phyloP scores from a whole-genome alignment of 2,888 invertebrate genomes.

The Glyphotaelius pellucidus region DNA sequence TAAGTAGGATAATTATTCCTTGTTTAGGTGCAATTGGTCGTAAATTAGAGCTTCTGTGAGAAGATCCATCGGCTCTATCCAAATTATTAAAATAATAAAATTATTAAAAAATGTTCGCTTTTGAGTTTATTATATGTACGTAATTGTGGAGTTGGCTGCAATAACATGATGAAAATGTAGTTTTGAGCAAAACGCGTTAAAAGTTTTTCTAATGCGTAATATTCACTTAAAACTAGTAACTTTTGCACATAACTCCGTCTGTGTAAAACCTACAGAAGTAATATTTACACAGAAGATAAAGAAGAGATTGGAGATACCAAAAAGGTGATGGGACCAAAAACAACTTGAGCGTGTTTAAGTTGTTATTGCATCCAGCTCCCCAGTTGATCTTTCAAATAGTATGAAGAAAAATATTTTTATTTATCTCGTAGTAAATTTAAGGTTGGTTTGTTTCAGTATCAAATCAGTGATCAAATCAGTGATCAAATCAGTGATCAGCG shows the following conservation, averaged over 20 bases:
- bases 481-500: background rate
- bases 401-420: background rate
- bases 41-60: background rate
- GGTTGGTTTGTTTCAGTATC: background rate
- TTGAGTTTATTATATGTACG: background rate
- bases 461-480: background rate
- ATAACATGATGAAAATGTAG: too few species aligned
- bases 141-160: too few species aligned
- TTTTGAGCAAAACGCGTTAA: too few species aligned
- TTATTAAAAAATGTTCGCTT: background rate
- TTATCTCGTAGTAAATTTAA: background rate
- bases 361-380: too few species aligned
- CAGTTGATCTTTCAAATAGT: background rate
- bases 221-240: too few species aligned
- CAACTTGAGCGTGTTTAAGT: too few species aligned
- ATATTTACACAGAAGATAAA: too few species aligned
- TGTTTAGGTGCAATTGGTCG: background rate
- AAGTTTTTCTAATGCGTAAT: too few species aligned
- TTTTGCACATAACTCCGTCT: too few species aligned
- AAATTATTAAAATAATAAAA: background rate
- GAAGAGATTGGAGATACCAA: too few species aligned
- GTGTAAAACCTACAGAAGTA: too few species aligned
- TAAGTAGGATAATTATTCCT: constrained; percentile 18
- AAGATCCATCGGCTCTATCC: background rate
- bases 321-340: too few species aligned